These are phyloP conservation scores for Catharus fuscescens DNA, from an alignment of 2,113 vertebrate species.

Conservation along the genomic window DNA sequence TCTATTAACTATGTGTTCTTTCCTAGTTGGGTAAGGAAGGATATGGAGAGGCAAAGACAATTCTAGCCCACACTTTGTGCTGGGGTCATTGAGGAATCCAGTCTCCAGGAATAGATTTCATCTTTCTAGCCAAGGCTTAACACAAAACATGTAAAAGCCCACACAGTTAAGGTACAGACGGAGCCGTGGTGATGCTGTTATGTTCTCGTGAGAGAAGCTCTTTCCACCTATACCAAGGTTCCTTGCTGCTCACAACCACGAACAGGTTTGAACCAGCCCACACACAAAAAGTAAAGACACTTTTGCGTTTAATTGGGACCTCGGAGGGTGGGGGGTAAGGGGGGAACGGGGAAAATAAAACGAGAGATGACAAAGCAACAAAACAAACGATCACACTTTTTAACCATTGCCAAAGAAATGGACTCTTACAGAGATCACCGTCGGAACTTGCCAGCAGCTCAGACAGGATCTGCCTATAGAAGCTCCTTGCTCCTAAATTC, in stretches of 20 bases:
- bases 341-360: background rate
- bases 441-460: background rate
- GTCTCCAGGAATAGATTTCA: background rate
- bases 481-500: background rate
- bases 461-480: accelerated
- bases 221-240: background rate
- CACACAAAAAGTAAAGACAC: accelerated
- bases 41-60: background rate
- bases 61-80: background rate
- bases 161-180: too few relatives aligned
- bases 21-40: background rate
- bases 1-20: background rate
- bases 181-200: background rate
- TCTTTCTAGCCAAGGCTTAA: background rate
- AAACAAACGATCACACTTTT: background rate
- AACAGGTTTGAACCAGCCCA: background rate
- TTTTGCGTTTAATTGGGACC: background rate
- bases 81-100: background rate
- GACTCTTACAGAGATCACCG: background rate
- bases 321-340: background rate
- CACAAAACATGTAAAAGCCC: background rate
- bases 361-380: background rate
- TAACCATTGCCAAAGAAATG: background rate
- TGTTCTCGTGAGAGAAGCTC: background rate
- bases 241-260: background rate